These are phyloP conservation scores for Pseudeuparius sepicola DNA, from an alignment of 2,888 invertebrate species.

Conservation along the genomic window DNA sequence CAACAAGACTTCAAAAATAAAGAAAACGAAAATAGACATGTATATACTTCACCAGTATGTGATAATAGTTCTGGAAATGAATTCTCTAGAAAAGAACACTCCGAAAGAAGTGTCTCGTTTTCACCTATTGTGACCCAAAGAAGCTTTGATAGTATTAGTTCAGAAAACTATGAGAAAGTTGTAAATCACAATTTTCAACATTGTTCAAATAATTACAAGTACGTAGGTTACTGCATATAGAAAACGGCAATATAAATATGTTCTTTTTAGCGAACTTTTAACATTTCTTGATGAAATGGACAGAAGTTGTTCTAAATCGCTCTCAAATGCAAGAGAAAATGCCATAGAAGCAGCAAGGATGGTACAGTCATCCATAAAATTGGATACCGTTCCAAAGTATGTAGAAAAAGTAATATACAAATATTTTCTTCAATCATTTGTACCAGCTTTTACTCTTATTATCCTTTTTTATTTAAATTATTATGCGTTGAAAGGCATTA, in stretches of 20 bases:
- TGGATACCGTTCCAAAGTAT: constrained; percentile 37
- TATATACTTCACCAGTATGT: no score
- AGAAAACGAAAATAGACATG: no score
- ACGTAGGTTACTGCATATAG: no score
- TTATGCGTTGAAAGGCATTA: constrained; percentile 5
- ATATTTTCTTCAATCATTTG: no score
- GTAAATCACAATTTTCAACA: no score
- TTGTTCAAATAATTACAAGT: no score
- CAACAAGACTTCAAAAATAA: no score
- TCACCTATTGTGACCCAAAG: constrained; percentile 19
- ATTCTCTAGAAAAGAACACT: constrained; percentile 8
- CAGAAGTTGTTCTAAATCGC: constrained; percentile 31
- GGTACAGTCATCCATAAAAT: constrained; percentile 28
- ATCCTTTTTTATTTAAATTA: neutral
- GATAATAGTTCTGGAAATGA: no score
- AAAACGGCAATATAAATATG: no score
- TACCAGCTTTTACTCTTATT: no score
- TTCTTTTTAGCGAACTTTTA: constrained; percentile 49
- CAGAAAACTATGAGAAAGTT: no score
- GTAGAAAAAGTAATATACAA: no score
- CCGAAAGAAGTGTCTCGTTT: constrained; percentile 22
- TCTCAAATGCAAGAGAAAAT: constrained; percentile 31
- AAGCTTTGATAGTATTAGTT: constrained; percentile 17
- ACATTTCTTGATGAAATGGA: constrained; percentile 58
- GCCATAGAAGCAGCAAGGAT: constrained; percentile 28